Conservation (phyloP, 2,888 invertebrate genomes). For the Drosophila ustulata region DNA sequence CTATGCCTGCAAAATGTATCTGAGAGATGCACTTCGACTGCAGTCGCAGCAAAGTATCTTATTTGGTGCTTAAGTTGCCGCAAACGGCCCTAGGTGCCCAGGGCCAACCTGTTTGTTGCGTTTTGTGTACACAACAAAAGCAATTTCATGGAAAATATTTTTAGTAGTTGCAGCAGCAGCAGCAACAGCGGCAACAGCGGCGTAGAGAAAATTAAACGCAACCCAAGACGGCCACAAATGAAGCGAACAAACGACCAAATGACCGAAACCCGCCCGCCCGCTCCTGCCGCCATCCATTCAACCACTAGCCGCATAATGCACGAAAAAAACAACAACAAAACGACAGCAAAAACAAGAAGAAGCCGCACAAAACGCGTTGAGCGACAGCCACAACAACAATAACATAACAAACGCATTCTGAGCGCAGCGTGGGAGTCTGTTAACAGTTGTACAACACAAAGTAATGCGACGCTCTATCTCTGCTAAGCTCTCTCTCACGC, state of each 20-base stretch:
- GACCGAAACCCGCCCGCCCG: constrained; percentile 1
- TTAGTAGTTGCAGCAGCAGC: constrained; percentile 61
- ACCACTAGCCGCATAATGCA: constrained; percentile 42
- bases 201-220: constrained; percentile 67
- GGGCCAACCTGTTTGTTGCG: constrained; percentile 72
- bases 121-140: constrained; percentile 70
- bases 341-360: constrained; percentile 42
- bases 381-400: constrained; percentile 40
- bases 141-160: constrained; percentile 79
- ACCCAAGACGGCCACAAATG: constrained; percentile 57
- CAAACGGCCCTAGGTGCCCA: constrained; percentile 41
- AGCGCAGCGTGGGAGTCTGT: constrained; percentile 76
- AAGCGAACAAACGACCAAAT: constrained; percentile 49
- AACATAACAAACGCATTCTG: constrained; percentile 54
- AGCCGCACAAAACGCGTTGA: constrained; percentile 62
- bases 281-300: background rate
- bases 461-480: constrained; percentile 21
- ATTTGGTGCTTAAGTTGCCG: constrained; percentile 13
- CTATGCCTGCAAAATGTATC: constrained; percentile 37
- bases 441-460: constrained; percentile 70
- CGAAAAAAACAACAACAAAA: constrained; percentile 13
- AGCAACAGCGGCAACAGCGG: constrained; percentile 40
- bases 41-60: constrained; percentile 4
- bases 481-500: constrained; percentile 29
- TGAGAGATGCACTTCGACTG: constrained; percentile 12